These are phyloP conservation scores for Schizothorax lantsangensis DNA, from an alignment of 2,797 vertebrate species.

Conservation along the genomic window DNA sequence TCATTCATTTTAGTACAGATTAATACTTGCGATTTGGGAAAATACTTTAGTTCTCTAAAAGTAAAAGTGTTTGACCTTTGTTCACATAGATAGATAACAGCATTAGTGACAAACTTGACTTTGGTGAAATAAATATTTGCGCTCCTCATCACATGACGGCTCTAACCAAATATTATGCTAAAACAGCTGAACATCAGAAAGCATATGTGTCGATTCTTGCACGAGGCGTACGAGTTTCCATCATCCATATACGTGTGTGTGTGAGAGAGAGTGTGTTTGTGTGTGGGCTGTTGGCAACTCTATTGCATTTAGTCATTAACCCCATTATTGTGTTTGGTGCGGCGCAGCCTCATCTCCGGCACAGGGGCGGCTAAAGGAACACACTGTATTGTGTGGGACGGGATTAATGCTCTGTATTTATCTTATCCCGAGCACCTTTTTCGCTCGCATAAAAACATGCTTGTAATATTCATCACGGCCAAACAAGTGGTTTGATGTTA, in stretches of 20 bases:
- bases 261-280: slow-evolving; percentile 9
- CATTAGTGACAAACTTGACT: slow-evolving; percentile 10
- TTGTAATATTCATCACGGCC: neutral
- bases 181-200: slow-evolving; percentile 22
- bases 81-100: neutral
- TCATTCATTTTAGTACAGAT: neutral
- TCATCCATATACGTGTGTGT: neutral
- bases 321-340: slow-evolving; percentile 47
- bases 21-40: neutral
- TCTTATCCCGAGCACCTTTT: slow-evolving; percentile 17
- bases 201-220: slow-evolving; percentile 2
- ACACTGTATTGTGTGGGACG: slow-evolving; percentile 52
- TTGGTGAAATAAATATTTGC: slow-evolving; percentile 30
- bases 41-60: neutral
- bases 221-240: neutral
- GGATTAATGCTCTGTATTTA: slow-evolving; percentile 26
- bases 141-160: slow-evolving; percentile 14
- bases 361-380: slow-evolving; percentile 34
- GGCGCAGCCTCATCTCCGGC: neutral
- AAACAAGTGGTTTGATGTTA: slow-evolving; percentile 16
- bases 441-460: neutral
- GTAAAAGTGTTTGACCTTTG: neutral
- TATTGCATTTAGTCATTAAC: slow-evolving; percentile 58
- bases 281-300: slow-evolving; percentile 40
- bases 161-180: slow-evolving; percentile 39